Base-by-base conservation (phyloP, 2,797 vertebrate species). In the Microchirus variegatus region DNA sequence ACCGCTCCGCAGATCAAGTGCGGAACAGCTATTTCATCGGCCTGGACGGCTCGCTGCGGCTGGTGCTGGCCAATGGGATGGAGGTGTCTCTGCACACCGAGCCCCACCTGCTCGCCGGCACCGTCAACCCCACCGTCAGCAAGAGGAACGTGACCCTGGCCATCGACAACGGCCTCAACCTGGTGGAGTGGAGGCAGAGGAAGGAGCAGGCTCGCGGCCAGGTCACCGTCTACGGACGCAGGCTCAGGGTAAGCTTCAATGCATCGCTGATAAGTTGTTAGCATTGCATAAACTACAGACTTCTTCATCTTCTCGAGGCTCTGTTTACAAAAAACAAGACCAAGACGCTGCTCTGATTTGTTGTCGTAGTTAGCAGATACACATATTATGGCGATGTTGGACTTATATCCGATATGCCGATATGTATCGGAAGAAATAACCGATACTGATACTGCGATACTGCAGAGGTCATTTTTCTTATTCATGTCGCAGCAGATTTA, bases 11-110 rank as follows among this genome's bases (percentile, higher is more conserved):
- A 99, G 98, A 99, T 84, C 97, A 99, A 95, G 98, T 99, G 45
- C 94, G 96, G 49, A 99, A 99, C 93, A 99, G 96, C 86, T 99
- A 99, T 85, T 98, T 96, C 90, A 96, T 99, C 0, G 97, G 97
- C 0, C 93, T 97, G 0, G 97, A 99, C 0, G 97, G 97, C 40
- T 98, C 98, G 0, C 92, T 99, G 80, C 89, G 96, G 3, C 90
- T 99, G 58, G 95, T 99, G 72, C 86, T 99, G 7, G 97, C 97
- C 72, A 99, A 99, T 0, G 97, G 97, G n/a, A 99, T 99, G 97
- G 97, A 99, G 81, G 97, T 99, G 80, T 95, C 96, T 0, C 89
- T 99, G 77, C 96, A 98, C 85, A 99, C 97, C 0, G 97, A 99
- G 81, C 98, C 97, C 0, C 98, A 99, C 86, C 94, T 98, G 47